Base-by-base conservation (phyloP, 2,888 invertebrate species). In the Acanthopleura granulata region DNA sequence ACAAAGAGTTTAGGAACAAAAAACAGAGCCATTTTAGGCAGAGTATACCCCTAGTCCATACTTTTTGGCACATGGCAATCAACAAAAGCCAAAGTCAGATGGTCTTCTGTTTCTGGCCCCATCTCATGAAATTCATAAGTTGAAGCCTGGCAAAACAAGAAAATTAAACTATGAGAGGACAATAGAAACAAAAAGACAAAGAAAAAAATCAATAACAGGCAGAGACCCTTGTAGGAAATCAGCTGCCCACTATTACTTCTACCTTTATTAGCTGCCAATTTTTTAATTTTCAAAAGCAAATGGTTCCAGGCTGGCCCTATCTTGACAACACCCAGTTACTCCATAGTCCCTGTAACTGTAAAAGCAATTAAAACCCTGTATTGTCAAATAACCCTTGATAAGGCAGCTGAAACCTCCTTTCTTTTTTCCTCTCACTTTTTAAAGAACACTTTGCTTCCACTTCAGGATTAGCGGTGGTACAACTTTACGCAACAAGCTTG, bases 181-280 rank as follows among this genome's bases (percentile, higher is more conserved):
- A 85, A 84, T 85, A 82, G 84, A 79, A 83, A 83, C 83, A 83
- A 82, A 85, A 86, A 86, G 86, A 86, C 86, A 87, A 86, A 86
- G 86, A 86, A 85, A 83, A 81, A 84, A 87, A 87, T 86, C 86
- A 86, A 87, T 86, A 81, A 75, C 78, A 76, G 77, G 77, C 76
- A 77, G 79, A 75, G 80, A 76, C 78, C 77, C 66, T 77, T 79
- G 76, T 79, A 78, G 77, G 73, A 79, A 81, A 78, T 86, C 87
- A 87, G 87, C 87, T 87, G 87, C 83, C 79, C 78, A 75, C 77
- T 76, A 79, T 76, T 76, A 77, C 78, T 80, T 74, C 77, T 78
- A 82, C 80, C 82, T 79, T 80, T 80, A 78, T 80, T 77, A 79
- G 75, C 74, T 40, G 69, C 70, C 70, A 74, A 29, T 74, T 74